A percentile compares a stretch with the other conserved stretches of the same genome.
Evolutionary conservation across 2,888 invertebrate species (phyloP).

Genomic region (Hoplodrina ambigua): DNA sequence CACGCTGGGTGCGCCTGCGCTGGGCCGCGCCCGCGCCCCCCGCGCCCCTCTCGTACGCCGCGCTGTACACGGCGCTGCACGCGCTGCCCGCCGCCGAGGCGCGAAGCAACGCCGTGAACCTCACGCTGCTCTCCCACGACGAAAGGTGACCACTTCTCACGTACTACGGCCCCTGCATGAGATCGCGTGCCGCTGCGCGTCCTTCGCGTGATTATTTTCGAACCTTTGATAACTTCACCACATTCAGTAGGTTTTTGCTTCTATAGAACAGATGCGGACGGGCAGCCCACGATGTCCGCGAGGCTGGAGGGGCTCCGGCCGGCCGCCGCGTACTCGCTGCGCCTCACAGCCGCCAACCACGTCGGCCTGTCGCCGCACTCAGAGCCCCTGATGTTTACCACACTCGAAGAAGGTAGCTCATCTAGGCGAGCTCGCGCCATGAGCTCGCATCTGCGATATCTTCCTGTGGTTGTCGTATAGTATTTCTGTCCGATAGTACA

Average conservation of each 20-base stretch:
- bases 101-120: slow-evolving; percentile 66
- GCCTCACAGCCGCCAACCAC: slow-evolving; percentile 92
- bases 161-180: too few species aligned
- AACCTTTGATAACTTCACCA: too few species aligned
- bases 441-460: too few species aligned
- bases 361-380: slow-evolving; percentile 94
- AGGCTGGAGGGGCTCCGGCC: slow-evolving; percentile 91
- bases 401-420: slow-evolving; percentile 93
- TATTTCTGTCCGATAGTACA: too few species aligned
- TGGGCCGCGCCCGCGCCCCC: slow-evolving; percentile 84
- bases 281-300: slow-evolving; percentile 65
- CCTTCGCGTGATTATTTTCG: too few species aligned
- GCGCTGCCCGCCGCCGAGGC: slow-evolving; percentile 67
- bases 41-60: slow-evolving; percentile 70
- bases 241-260: slow-evolving; percentile 15
- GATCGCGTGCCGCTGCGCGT: too few species aligned
- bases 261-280: slow-evolving; percentile 67
- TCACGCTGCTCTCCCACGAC: slow-evolving; percentile 68
- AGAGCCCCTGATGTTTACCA: slow-evolving; percentile 91
- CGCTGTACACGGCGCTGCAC: slow-evolving; percentile 72
- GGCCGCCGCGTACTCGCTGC: slow-evolving; percentile 92
- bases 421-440: too few species aligned
- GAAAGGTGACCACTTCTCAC: slow-evolving; percentile 55
- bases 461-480: too few species aligned
- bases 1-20: slow-evolving; percentile 90